Evolutionary conservation across 2,888 invertebrate genomes (phyloP).

Genomic region (Amorpha juglandis): DNA sequence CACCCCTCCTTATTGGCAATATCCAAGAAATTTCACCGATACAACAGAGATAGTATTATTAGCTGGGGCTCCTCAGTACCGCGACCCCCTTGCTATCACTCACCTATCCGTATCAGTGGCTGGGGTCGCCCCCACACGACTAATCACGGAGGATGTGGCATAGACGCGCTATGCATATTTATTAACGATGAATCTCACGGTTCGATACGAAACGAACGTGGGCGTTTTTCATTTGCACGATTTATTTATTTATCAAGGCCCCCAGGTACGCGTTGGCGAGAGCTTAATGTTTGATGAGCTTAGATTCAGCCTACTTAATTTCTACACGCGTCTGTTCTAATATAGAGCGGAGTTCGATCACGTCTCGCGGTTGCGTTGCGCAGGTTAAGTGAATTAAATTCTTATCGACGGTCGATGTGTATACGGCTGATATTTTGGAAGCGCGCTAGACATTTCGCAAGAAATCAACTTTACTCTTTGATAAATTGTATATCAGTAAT

Average conservation of each 20-base stretch:
- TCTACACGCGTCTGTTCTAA: slow-evolving; percentile 59
- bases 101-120: slow-evolving; percentile 78
- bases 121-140: slow-evolving; percentile 67
- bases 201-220: slow-evolving; percentile 70
- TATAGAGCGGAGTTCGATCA: slow-evolving; percentile 61
- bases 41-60: slow-evolving; percentile 80
- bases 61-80: slow-evolving; percentile 75
- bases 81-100: slow-evolving; percentile 79
- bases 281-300: slow-evolving; percentile 81
- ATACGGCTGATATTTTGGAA: not conserved
- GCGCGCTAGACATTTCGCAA: not conserved
- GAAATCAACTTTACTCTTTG: slow-evolving; percentile 29
- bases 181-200: slow-evolving; percentile 78
- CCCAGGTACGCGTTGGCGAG: slow-evolving; percentile 60
- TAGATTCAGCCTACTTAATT: slow-evolving; percentile 75
- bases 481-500: slow-evolving; percentile 48
- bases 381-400: slow-evolving; percentile 61
- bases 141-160: slow-evolving; percentile 83
- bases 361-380: slow-evolving; percentile 55
- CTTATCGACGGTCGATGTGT: slow-evolving; percentile 29
- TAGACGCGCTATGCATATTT: slow-evolving; percentile 84
- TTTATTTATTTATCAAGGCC: slow-evolving; percentile 76
- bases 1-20: slow-evolving; percentile 79
- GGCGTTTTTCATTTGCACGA: slow-evolving; percentile 79
- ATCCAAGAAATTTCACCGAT: slow-evolving; percentile 79